Conservation (phyloP, 1,140 invertebrate genomes). For the Apocrypta bakeri region DNA sequence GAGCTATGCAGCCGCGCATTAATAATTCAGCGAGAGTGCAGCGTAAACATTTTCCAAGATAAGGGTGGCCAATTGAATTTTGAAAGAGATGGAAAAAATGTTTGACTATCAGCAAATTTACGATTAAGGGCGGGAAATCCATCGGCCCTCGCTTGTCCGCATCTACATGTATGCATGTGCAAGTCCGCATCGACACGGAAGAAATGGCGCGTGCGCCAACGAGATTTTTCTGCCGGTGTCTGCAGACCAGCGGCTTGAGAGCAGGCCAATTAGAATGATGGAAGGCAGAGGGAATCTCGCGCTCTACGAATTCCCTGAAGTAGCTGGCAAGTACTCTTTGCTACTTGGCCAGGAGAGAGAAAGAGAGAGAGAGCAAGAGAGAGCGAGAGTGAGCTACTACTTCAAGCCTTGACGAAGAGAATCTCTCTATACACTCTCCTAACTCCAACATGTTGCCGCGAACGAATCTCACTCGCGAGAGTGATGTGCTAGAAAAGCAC, state of each 20-base stretch:
- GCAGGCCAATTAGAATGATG: conserved; percentile 48
- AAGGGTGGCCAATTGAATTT: neutral
- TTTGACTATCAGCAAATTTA: conserved; percentile 27
- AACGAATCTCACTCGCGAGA: neutral
- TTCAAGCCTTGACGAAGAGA: neutral
- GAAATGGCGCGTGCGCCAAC: neutral
- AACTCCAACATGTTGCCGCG: conserved; percentile 39
- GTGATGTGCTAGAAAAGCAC: conserved; percentile 17
- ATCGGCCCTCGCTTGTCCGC: neutral
- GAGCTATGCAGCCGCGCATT: no score
- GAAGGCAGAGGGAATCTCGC: conserved; percentile 37
- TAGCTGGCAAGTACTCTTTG: conserved; percentile 35
- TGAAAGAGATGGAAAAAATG: neutral
- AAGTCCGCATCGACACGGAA: neutral
- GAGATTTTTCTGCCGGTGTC: neutral
- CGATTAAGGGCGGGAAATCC: conserved; percentile 42
- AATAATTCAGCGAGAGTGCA: neutral
- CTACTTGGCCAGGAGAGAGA: conserved; percentile 28
- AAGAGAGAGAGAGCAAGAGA: conserved; percentile 3
- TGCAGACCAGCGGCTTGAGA: neutral
- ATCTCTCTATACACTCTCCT: no score
- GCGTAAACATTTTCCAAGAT: neutral
- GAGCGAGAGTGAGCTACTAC: neutral
- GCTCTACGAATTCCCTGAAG: conserved; percentile 32
- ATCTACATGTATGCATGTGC: no score